phyloP scores from a whole-genome alignment of 2,888 invertebrate genomes.

The Achlya flavicornis region DNA sequence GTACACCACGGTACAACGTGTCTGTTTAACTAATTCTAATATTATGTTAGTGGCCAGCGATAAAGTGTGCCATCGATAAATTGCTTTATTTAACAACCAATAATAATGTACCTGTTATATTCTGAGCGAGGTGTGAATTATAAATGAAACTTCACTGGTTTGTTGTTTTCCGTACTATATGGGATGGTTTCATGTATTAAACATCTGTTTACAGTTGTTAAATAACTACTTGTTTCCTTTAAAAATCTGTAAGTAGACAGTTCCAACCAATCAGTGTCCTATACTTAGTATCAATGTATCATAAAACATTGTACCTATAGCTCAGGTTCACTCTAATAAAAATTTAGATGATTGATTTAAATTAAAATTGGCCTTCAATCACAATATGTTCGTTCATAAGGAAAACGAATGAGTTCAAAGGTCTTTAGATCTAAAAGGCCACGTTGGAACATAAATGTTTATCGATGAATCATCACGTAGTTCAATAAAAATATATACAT shows the following conservation, averaged over 20 bases:
- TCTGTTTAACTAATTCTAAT: slow-evolving; percentile 48
- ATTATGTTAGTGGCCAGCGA: slow-evolving; percentile 39
- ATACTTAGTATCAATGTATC: neutral
- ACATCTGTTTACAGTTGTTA: neutral
- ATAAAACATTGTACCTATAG: neutral
- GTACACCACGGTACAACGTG: slow-evolving; percentile 28
- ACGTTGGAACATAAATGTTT: neutral
- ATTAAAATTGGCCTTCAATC: neutral
- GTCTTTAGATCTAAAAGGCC: neutral
- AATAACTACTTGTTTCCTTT: neutral
- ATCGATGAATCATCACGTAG: neutral
- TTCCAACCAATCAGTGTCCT: neutral
- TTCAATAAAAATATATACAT: neutral
- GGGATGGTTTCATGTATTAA: neutral
- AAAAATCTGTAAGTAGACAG: neutral
- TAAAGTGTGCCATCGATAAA: slow-evolving; percentile 60
- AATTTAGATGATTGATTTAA: neutral
- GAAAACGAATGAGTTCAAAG: neutral
- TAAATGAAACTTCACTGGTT: slow-evolving; percentile 42
- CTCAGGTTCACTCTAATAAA: no score
- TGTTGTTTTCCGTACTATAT: neutral
- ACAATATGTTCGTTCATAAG: neutral
- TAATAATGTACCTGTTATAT: slow-evolving; percentile 54
- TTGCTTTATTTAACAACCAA: slow-evolving; percentile 58
- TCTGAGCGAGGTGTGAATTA: slow-evolving; percentile 52